Evolutionary conservation across 2,797 vertebrate genomes (phyloP).

Genomic region (Tinamus major): DNA sequence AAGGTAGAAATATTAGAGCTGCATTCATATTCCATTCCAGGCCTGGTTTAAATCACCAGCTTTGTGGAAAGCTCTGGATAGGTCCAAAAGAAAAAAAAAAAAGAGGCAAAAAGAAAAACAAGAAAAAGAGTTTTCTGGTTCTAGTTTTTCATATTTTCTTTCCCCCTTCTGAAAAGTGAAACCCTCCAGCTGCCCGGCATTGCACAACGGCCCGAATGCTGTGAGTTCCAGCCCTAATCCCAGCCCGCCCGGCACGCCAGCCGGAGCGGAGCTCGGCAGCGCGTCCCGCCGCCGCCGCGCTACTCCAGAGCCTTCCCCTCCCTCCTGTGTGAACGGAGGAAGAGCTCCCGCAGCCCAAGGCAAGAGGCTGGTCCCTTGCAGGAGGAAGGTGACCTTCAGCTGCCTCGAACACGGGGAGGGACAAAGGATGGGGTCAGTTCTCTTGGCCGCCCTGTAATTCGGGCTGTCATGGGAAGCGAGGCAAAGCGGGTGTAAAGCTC

Average conservation of each 20-base stretch:
- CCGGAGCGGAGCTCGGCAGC: conserved; percentile 66
- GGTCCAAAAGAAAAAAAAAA: conserved; percentile 52
- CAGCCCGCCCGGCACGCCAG: conserved; percentile 70
- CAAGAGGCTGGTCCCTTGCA: not conserved
- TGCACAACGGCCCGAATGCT: conserved; percentile 76
- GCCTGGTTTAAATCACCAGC: conserved; percentile 81
- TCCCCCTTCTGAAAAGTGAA: conserved; percentile 78
- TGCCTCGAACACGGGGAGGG: not conserved
- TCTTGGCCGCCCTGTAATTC: not conserved
- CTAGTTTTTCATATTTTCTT: conserved; percentile 75
- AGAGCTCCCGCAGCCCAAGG: not conserved
- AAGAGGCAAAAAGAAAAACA: not conserved
- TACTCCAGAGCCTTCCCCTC: not conserved
- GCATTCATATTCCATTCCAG: conserved; percentile 74
- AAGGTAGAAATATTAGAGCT: conserved; percentile 76
- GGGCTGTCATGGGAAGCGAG: not conserved
- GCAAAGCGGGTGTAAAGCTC: not conserved
- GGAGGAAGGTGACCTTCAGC: not conserved
- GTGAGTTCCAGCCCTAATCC: conserved; percentile 69
- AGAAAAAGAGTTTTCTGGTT: conserved; percentile 80
- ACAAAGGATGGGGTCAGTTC: not conserved
- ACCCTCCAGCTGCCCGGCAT: conserved; percentile 79
- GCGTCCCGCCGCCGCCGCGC: not conserved
- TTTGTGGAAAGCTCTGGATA: conserved; percentile 78
- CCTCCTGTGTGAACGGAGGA: not conserved